Conservation (phyloP, 1,140 invertebrate genomes). For the Drosophila pandora region DNA sequence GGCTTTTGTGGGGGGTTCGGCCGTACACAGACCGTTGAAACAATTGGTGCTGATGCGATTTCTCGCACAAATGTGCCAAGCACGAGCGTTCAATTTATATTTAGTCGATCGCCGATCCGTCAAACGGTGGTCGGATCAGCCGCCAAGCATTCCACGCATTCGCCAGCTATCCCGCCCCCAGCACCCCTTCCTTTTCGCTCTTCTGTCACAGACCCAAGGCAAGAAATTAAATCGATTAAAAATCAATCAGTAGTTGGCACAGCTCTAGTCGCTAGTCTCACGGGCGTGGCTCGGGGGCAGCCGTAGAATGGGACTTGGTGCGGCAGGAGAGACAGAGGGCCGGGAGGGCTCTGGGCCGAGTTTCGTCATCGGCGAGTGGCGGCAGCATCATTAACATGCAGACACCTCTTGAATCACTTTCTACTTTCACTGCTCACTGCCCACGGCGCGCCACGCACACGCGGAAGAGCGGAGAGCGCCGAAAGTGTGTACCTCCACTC, state of each 20-base stretch:
- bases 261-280: background rate
- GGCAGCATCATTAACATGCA: constrained; percentile 38
- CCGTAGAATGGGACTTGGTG: background rate
- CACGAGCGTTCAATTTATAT: constrained; percentile 76
- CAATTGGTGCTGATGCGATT: constrained; percentile 79
- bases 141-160: constrained; percentile 2
- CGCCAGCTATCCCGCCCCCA: background rate
- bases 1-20: no score
- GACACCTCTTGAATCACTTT: constrained; percentile 58
- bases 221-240: constrained; percentile 37
- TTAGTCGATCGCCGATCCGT: constrained; percentile 74
- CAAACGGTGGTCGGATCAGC: constrained; percentile 48
- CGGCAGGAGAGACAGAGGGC: background rate
- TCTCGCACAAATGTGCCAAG: constrained; percentile 77
- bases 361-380: constrained; percentile 52
- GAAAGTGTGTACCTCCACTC: background rate
- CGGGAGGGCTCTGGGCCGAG: background rate
- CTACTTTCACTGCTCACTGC: constrained; percentile 68
- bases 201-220: constrained; percentile 17
- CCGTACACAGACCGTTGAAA: constrained; percentile 45
- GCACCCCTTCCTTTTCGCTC: background rate
- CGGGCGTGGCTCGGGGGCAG: background rate
- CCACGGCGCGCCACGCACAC: background rate
- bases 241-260: constrained; percentile 23
- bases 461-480: background rate